Conservation (phyloP, 2,888 invertebrate species). For the Panorpa germanica region DNA sequence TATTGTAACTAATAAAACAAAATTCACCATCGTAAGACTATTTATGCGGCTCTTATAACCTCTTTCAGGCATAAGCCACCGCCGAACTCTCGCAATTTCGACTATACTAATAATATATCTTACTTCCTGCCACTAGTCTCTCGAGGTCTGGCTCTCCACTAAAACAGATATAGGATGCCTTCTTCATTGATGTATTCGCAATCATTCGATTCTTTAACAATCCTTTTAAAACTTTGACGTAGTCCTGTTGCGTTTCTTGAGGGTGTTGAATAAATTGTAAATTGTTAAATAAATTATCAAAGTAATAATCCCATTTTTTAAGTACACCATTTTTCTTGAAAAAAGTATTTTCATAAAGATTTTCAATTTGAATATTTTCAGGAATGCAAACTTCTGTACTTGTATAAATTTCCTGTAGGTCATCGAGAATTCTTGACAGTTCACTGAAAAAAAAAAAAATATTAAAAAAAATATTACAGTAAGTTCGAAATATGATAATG, state of each 20-base stretch:
- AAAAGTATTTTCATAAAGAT: too few species aligned
- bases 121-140: slow-evolving; percentile 30
- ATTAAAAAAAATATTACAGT: too few species aligned
- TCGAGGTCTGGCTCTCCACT: slow-evolving; percentile 42
- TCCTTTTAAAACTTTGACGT: slow-evolving; percentile 6
- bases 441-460: slow-evolving; percentile 23
- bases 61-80: too few species aligned
- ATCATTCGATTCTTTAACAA: slow-evolving; percentile 11
- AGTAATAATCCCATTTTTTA: slow-evolving; percentile 11
- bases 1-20: too few species aligned
- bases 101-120: too few species aligned
- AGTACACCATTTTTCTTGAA: too few species aligned
- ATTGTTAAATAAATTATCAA: slow-evolving; percentile 12
- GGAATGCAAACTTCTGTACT: slow-evolving; percentile 33
- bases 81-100: too few species aligned
- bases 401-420: slow-evolving; percentile 37
- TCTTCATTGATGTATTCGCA: neutral
- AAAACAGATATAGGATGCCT: slow-evolving; percentile 28
- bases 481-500: too few species aligned
- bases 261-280: slow-evolving; percentile 14
- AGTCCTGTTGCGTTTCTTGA: slow-evolving; percentile 4
- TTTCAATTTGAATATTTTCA: slow-evolving; percentile 15
- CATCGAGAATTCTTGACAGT: slow-evolving; percentile 26
- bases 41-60: too few species aligned
- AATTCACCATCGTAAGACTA: too few species aligned